These are phyloP conservation scores for Aegithalos caudatus DNA, from an alignment of 2,113 vertebrate genomes.

Conservation along the genomic window DNA sequence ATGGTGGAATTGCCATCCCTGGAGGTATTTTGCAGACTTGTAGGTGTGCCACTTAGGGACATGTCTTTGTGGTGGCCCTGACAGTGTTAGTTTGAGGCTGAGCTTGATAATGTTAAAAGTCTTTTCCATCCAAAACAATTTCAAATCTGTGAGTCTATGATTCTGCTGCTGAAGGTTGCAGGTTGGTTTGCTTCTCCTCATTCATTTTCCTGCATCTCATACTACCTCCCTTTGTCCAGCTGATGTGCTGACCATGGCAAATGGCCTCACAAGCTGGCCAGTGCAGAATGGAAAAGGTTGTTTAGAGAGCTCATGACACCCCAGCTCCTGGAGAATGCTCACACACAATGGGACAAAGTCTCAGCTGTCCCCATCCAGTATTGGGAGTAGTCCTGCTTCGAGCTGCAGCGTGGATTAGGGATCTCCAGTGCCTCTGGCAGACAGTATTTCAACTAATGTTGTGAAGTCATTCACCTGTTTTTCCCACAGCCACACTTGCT, in stretches of 20 bases:
- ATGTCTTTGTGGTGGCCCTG: background rate
- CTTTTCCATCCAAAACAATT: background rate
- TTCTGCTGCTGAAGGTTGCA: background rate
- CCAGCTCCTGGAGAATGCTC: background rate
- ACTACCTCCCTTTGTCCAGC: background rate
- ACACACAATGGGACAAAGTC: background rate
- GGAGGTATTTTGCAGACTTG: background rate
- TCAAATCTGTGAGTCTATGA: background rate
- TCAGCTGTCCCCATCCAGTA: fast-evolving
- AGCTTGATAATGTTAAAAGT: background rate
- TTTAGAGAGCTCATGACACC: background rate
- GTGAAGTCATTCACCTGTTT: background rate
- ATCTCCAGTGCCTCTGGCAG: background rate
- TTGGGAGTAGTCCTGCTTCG: fast-evolving
- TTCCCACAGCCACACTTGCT: background rate
- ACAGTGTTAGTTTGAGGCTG: background rate
- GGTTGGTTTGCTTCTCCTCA: background rate
- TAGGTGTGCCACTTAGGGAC: background rate
- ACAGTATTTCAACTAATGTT: background rate
- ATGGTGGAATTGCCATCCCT: background rate
- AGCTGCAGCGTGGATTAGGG: fast-evolving
- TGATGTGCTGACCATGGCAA: background rate
- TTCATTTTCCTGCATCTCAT: background rate
- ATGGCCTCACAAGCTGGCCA: fast-evolving
- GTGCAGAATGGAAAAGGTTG: background rate